Percentiles rank a stretch among this genome's conserved stretches.
Evolutionary conservation across 2,888 invertebrate genomes (phyloP).

Genomic region (Drosophila infuscata): DNA sequence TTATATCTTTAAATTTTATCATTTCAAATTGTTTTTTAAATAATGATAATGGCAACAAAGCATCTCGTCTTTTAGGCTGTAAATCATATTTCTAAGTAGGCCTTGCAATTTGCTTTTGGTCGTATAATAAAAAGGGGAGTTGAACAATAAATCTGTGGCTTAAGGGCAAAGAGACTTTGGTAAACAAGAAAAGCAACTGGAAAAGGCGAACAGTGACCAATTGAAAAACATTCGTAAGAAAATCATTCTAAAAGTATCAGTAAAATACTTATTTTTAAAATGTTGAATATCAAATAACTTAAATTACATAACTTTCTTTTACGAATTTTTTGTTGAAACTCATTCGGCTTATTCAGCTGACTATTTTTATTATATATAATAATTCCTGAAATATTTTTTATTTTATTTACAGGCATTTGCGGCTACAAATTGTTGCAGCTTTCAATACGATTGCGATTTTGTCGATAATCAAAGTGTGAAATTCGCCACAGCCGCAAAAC

Average conservation of each 20-base stretch:
- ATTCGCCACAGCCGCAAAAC: constrained; percentile 46
- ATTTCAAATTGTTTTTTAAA: constrained; percentile 49
- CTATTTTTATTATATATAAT: constrained; percentile 37
- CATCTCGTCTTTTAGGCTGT: constrained; percentile 29
- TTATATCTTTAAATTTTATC: constrained; percentile 24
- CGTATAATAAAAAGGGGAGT: constrained; percentile 1
- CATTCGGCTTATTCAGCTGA: constrained; percentile 18
- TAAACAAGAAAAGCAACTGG: constrained; percentile 26
- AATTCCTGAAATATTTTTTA: constrained; percentile 25
- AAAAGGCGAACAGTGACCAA: neutral
- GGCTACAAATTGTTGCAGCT: constrained; percentile 55
- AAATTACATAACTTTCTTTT: neutral
- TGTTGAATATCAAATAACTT: neutral
- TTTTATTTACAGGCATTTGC: constrained; percentile 56
- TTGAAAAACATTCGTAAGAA: neutral
- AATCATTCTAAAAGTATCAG: neutral
- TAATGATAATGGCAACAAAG: constrained; percentile 48
- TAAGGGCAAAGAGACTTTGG: constrained; percentile 34
- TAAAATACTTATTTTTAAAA: neutral
- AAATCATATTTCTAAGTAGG: constrained; percentile 54
- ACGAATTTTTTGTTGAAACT: constrained; percentile 55
- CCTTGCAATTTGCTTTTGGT: constrained; percentile 28
- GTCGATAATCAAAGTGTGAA: constrained; percentile 61
- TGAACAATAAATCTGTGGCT: constrained; percentile 50
- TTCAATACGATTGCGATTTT: constrained; percentile 56